A percentile compares a stretch with the other conserved stretches of the same genome.
phyloP scores from a whole-genome alignment of 2,797 vertebrate species.

The Xenentodon cancila region DNA sequence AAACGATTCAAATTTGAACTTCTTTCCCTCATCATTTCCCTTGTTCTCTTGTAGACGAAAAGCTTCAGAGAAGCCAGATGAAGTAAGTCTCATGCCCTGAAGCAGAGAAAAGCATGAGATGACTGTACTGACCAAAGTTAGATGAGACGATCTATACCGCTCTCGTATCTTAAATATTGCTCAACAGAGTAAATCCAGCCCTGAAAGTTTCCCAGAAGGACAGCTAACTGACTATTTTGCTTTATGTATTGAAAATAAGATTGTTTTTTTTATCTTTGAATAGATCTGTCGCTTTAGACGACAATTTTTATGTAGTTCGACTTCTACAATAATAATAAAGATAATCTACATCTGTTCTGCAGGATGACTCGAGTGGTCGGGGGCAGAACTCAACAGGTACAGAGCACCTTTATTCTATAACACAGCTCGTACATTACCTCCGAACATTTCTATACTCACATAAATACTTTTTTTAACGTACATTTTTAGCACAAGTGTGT shows the following conservation, averaged over 20 bases:
- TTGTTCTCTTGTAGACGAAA: slow-evolving; percentile 87
- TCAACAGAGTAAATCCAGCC: too few relatives aligned
- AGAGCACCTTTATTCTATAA: neutral
- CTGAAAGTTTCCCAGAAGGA: too few relatives aligned
- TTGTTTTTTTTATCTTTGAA: too few relatives aligned
- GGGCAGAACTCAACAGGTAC: slow-evolving; percentile 90
- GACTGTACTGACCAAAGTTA: too few relatives aligned
- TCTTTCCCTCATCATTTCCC: slow-evolving; percentile 21
- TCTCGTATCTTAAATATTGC: neutral
- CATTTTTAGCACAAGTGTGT: too few relatives aligned
- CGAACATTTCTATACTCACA: neutral
- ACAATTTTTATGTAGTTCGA: too few relatives aligned
- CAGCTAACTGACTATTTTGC: too few relatives aligned
- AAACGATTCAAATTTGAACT: slow-evolving; percentile 3
- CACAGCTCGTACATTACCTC: neutral
- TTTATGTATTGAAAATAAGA: too few relatives aligned
- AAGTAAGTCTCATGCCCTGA: slow-evolving; percentile 69
- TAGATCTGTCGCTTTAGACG: too few relatives aligned
- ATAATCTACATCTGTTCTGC: slow-evolving; percentile 41
- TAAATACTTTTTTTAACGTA: too few relatives aligned
- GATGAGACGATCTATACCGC: neutral
- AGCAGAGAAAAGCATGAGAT: neutral
- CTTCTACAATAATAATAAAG: neutral
- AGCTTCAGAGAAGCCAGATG: slow-evolving; percentile 97
- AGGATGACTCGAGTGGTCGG: slow-evolving; percentile 88